These are phyloP conservation scores for Lacerta viridis DNA, from an alignment of 2,797 vertebrate species.

Conservation along the genomic window DNA sequence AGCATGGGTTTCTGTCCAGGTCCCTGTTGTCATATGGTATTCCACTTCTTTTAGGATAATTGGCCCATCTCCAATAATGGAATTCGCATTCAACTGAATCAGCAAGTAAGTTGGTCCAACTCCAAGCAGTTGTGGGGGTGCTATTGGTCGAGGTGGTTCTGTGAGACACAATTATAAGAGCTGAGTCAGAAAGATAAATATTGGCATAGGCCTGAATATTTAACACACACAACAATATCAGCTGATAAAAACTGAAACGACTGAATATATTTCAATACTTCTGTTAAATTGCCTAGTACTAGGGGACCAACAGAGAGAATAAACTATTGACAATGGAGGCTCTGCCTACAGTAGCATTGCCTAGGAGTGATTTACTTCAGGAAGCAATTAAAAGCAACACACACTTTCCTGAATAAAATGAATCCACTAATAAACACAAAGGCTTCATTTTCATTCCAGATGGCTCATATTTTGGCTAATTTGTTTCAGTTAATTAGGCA, in stretches of 20 bases:
- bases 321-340: slow-evolving; percentile 37
- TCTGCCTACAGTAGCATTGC: slow-evolving; percentile 22
- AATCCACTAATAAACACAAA: slow-evolving; percentile 52
- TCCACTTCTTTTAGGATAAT: slow-evolving; percentile 98
- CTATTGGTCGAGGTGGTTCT: slow-evolving; percentile 97
- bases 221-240: slow-evolving; percentile 4
- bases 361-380: slow-evolving; percentile 56
- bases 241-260: slow-evolving; percentile 29
- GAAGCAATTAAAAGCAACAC: slow-evolving; percentile 57
- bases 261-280: slow-evolving; percentile 22
- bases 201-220: neutral
- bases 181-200: slow-evolving; percentile 16
- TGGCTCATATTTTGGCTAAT: slow-evolving; percentile 75
- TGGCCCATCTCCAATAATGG: slow-evolving; percentile 97
- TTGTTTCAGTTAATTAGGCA: slow-evolving; percentile 77
- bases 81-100: slow-evolving; percentile 98
- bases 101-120: slow-evolving; percentile 96
- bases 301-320: neutral
- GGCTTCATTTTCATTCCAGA: slow-evolving; percentile 78
- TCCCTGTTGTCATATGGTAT: slow-evolving; percentile 96
- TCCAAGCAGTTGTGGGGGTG: slow-evolving; percentile 93
- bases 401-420: slow-evolving; percentile 65
- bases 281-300: neutral
- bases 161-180: slow-evolving; percentile 61
- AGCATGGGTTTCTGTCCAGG: slow-evolving; percentile 96